Evolutionary conservation across 2,888 invertebrate species (phyloP).

Genomic region (Idaea dimidiata): DNA sequence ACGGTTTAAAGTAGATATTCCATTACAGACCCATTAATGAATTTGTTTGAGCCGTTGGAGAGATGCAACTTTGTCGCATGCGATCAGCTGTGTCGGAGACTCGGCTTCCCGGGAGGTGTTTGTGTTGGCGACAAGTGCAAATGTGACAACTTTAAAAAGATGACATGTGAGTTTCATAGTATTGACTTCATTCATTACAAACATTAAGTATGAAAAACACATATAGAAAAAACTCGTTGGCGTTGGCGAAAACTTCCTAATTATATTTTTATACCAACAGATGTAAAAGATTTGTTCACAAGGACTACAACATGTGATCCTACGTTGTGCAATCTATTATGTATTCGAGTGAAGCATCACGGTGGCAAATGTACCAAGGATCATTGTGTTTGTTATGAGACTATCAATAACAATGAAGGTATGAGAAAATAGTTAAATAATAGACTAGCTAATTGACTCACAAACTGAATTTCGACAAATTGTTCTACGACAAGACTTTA

Average conservation of each 20-base stretch:
- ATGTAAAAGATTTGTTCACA: background rate
- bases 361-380: background rate
- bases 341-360: background rate
- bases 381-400: background rate
- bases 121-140: conserved; percentile 41
- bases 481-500: too few species aligned
- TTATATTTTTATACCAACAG: background rate
- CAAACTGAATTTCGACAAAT: too few species aligned
- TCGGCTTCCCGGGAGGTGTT: conserved; percentile 39
- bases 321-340: background rate
- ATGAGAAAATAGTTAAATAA: background rate
- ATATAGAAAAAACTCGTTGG: background rate
- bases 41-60: background rate
- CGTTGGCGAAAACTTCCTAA: background rate
- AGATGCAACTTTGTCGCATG: conserved; percentile 35
- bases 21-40: background rate
- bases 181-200: too few species aligned
- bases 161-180: background rate
- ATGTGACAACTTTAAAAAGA: conserved; percentile 29
- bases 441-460: too few species aligned
- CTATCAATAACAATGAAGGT: background rate
- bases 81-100: conserved; percentile 40
- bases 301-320: background rate
- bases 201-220: too few species aligned
- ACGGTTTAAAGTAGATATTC: too few species aligned